phyloP scores from a whole-genome alignment of 2,888 invertebrate species.

The Noctua fimbriata region DNA sequence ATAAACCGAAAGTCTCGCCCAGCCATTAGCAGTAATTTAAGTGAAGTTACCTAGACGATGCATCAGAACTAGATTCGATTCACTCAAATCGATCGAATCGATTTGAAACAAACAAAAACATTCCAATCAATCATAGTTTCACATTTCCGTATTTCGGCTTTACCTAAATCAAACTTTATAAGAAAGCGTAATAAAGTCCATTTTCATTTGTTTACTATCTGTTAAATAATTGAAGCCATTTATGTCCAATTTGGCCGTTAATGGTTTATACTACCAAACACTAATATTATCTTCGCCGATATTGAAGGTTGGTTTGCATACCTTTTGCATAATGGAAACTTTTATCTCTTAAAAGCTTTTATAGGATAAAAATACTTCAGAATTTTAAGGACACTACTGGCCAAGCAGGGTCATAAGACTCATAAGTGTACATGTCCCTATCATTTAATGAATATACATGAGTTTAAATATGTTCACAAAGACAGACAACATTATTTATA shows the following conservation, averaged over 20 bases:
- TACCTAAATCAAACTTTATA: slow-evolving; percentile 19
- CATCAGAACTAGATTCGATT: slow-evolving; percentile 17
- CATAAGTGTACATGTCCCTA: too few species aligned
- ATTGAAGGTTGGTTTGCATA: neutral
- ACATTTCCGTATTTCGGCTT: slow-evolving; percentile 1
- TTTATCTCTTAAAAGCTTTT: neutral
- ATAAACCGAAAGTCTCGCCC: neutral
- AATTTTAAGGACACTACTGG: neutral
- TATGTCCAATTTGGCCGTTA: slow-evolving; percentile 3
- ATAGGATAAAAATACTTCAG: neutral
- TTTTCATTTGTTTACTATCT: slow-evolving; percentile 1
- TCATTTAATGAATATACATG: too few species aligned
- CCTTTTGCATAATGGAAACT: neutral
- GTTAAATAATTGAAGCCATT: slow-evolving; percentile 30
- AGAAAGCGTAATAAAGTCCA: neutral
- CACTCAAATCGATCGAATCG: neutral
- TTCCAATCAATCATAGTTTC: slow-evolving; percentile 1
- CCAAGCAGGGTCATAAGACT: neutral
- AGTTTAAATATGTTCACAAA: neutral
- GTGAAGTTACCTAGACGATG: slow-evolving; percentile 4
- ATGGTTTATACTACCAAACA: slow-evolving; percentile 1
- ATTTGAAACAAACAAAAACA: slow-evolving; percentile 7
- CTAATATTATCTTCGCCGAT: slow-evolving; percentile 7
- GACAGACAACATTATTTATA: too few species aligned
- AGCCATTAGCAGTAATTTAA: neutral